These are phyloP conservation scores for Petromus typicus DNA, from an alignment of 2,113 vertebrate genomes.

Conservation along the genomic window DNA sequence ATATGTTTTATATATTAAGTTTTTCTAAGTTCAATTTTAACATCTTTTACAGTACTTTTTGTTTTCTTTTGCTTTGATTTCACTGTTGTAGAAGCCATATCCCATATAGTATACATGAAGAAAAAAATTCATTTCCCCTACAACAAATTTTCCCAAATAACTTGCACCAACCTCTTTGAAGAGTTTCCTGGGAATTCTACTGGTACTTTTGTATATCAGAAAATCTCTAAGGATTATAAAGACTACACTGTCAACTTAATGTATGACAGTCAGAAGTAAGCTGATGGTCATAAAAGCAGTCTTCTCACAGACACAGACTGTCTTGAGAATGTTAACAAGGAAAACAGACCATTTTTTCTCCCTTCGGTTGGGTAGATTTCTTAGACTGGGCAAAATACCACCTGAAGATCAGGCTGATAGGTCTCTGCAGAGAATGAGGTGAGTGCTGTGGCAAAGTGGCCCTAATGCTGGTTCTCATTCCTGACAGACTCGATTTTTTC, in stretches of 20 bases:
- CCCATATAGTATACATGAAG: background rate
- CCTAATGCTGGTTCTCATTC: background rate
- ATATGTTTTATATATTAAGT: background rate
- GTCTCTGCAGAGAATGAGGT: background rate
- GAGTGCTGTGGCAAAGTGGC: background rate
- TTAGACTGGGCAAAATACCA: background rate
- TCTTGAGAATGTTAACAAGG: background rate
- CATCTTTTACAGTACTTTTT: background rate
- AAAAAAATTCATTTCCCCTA: background rate
- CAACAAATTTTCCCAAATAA: background rate
- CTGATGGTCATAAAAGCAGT: background rate
- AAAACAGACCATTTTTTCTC: background rate
- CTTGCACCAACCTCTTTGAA: background rate
- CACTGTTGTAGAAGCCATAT: background rate
- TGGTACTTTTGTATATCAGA: background rate
- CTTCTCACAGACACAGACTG: background rate
- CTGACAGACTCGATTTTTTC: background rate
- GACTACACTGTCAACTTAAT: background rate
- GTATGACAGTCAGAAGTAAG: background rate
- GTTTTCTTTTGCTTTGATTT: background rate
- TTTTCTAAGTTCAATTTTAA: background rate
- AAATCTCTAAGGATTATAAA: slow-evolving; percentile 25
- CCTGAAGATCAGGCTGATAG: background rate
- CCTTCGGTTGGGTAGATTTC: background rate
- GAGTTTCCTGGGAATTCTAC: background rate